A percentile compares a stretch with the other conserved stretches of the same genome.
phyloP scores from a whole-genome alignment of 1,140 invertebrate genomes.

The Apis florea region DNA sequence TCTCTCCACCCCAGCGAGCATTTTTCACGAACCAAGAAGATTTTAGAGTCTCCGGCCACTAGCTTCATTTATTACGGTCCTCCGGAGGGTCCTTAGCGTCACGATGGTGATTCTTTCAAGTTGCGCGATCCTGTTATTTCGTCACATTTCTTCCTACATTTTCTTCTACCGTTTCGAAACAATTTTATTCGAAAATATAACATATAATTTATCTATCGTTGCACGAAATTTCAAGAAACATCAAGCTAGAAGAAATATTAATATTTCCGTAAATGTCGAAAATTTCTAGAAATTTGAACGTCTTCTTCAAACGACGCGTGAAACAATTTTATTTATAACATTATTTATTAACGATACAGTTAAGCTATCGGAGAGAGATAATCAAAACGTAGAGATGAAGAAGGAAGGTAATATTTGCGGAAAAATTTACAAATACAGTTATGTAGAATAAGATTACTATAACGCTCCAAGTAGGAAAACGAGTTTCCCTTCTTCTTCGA shows the following conservation, averaged over 20 bases:
- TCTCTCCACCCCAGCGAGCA: constrained; percentile 11
- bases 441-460: no score
- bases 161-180: neutral
- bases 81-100: constrained; percentile 50
- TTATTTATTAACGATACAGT: no score
- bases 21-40: constrained; percentile 27
- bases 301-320: no score
- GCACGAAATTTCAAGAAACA: neutral
- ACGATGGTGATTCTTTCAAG: constrained; percentile 45
- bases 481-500: no score
- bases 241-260: neutral
- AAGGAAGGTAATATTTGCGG: no score
- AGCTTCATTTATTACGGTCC: constrained; percentile 55
- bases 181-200: neutral
- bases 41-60: constrained; percentile 38
- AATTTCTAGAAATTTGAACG: no score
- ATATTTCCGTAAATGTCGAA: no score
- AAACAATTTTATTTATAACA: no score
- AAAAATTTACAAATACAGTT: no score
- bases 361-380: no score
- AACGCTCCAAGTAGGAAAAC: no score
- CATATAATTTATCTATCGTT: neutral
- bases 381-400: no score
- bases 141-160: constrained; percentile 10
- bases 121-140: constrained; percentile 22